Evolutionary conservation across 2,888 invertebrate genomes (phyloP), one percentile per base, ranked within the genome.

Genomic region (Serripes groenlandicus): DNA sequence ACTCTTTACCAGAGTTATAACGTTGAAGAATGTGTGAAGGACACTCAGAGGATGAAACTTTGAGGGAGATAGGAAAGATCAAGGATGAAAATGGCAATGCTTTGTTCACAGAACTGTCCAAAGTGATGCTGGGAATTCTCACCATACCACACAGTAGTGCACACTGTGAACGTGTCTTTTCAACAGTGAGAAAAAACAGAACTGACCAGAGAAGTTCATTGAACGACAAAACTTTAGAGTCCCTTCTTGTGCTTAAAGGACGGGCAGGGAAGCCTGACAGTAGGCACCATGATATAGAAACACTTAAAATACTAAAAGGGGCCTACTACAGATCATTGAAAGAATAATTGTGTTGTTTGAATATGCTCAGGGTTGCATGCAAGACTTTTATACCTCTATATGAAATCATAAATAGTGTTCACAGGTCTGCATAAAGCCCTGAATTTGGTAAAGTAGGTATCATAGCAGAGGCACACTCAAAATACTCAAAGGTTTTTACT

Each of bases 71-170:
- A 32, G 82, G 75, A 5, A 42, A 68, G 30, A 0, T 86, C 28
- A 80, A 54, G 30, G 80, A 76, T 78, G 85, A 79, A n/a, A 75
- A 76, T 26, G 79, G 58, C 7, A 49, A 69, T 35, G 0, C 5
- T 37, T 23, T 68, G 42, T 89, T 81, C 37, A 28, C 30, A 26
- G 52, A 81, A 5, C 37, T 88, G 21, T 21, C 81, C 7, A 26
- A 37, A 1, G 75, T 87, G 1, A 87, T 88, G 87, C 30, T 74
- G 34, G 68, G 69, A n/a, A 83, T 85, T 56, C 28, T 89, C 56
- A 88, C 84, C 15, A 86, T 88, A 1, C 88, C 85, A 34, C 88
- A 88, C 75, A 76, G 77, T 58, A 83, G 79, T 82, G 82, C 87
- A 15, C 84, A 83, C 37, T 86, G 89, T 77, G 88, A 87, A 35